A percentile compares a stretch with the other conserved stretches of the same genome.
Evolutionary conservation across 2,888 invertebrate species (phyloP).

Genomic region (Sycophila texana): DNA sequence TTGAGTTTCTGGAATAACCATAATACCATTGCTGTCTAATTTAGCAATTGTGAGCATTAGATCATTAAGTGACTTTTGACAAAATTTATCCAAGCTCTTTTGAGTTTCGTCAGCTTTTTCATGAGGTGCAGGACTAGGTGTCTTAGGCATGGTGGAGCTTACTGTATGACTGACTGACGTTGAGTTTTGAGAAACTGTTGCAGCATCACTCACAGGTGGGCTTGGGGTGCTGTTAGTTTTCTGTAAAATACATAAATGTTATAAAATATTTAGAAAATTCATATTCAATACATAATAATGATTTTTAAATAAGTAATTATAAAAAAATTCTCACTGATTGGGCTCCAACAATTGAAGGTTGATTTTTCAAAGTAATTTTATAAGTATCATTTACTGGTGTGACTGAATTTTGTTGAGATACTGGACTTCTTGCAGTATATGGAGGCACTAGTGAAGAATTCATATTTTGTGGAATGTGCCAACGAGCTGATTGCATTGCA

Average conservation of each 20-base stretch:
- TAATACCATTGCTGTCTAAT: constrained; percentile 90
- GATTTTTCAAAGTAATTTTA: constrained; percentile 82
- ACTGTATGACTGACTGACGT: constrained; percentile 74
- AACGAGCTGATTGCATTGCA: constrained; percentile 77
- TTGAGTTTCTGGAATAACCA: constrained; percentile 82
- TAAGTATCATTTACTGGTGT: constrained; percentile 77
- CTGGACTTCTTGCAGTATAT: constrained; percentile 15
- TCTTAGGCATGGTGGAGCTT: constrained; percentile 90
- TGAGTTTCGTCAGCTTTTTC: constrained; percentile 78
- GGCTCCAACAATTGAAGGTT: constrained; percentile 60
- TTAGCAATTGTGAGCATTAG: constrained; percentile 92
- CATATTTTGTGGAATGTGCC: constrained; percentile 85
- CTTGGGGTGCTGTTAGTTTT: constrained; percentile 59
- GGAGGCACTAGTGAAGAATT: constrained; percentile 55
- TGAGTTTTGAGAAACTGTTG: constrained; percentile 55
- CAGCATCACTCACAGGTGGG: constrained; percentile 35
- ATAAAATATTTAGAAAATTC: no score
- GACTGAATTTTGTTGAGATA: constrained; percentile 59
- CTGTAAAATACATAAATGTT: constrained; percentile 10
- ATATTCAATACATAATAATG: neutral
- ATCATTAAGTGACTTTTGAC: constrained; percentile 90
- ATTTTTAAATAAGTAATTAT: constrained; percentile 1
- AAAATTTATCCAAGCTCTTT: constrained; percentile 86
- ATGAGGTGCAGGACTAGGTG: constrained; percentile 83
- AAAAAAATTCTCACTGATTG: constrained; percentile 43